phyloP scores from a whole-genome alignment of 2,888 invertebrate genomes.

The Tricholauxania praeusta region DNA sequence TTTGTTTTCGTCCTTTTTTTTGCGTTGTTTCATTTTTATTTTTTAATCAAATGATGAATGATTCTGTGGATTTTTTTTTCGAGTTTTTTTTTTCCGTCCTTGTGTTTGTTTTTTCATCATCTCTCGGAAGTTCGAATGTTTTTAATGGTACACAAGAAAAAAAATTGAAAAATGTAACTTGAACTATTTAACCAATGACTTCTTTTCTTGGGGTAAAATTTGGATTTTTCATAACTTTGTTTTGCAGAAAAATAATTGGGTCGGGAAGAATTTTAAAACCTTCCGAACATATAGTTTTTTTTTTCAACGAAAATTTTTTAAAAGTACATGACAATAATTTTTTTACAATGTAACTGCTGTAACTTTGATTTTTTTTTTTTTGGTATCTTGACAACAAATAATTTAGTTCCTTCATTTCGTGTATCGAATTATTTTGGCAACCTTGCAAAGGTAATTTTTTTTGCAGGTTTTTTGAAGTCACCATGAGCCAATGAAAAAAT shows the following conservation, averaged over 20 bases:
- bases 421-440: constrained; percentile 5
- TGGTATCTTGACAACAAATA: constrained; percentile 3
- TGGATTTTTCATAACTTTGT: too few relatives aligned
- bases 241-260: too few relatives aligned
- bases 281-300: too few relatives aligned
- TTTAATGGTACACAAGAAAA: background rate
- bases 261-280: too few relatives aligned
- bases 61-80: constrained; percentile 40
- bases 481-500: background rate
- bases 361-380: background rate
- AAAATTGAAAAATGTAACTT: too few relatives aligned
- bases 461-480: background rate
- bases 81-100: constrained; percentile 39
- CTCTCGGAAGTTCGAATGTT: background rate
- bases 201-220: background rate
- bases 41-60: constrained; percentile 46
- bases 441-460: background rate
- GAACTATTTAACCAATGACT: too few relatives aligned
- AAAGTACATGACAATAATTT: background rate
- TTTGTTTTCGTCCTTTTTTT: constrained; percentile 7
- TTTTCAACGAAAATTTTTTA: too few relatives aligned
- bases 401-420: constrained; percentile 19
- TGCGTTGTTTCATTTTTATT: constrained; percentile 14
- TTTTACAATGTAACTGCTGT: background rate
- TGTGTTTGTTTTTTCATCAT: constrained; percentile 3